phyloP scores from a whole-genome alignment of 2,113 vertebrate species.

The Lonchura striata region DNA sequence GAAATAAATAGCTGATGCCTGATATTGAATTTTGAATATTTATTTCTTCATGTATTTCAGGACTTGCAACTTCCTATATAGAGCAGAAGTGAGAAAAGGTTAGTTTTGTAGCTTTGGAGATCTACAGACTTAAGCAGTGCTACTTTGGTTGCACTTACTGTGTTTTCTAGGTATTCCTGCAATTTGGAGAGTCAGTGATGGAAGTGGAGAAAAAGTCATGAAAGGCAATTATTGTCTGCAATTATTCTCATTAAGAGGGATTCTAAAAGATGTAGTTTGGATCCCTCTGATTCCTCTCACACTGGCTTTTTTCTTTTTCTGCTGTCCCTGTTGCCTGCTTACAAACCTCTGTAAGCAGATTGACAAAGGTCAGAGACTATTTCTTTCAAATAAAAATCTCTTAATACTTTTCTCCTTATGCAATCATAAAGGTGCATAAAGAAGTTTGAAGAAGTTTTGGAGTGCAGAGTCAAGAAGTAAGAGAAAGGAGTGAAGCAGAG shows the following conservation, averaged over 20 bases:
- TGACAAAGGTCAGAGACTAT: neutral
- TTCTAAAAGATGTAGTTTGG: neutral
- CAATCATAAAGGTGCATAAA: rapidly evolving
- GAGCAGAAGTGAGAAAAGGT: neutral
- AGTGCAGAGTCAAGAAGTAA: neutral
- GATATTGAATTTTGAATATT: neutral
- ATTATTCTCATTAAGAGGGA: neutral
- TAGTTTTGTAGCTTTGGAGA: neutral
- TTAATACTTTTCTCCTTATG: neutral
- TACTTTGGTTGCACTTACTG: neutral
- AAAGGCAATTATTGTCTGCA: neutral
- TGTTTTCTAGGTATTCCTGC: neutral
- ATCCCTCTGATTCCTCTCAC: neutral
- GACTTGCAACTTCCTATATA: neutral
- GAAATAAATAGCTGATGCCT: neutral
- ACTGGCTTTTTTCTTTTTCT: neutral
- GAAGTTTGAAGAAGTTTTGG: neutral
- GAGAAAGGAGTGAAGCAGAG: neutral
- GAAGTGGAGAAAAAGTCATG: neutral
- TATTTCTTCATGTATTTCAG: neutral
- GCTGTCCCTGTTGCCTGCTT: neutral
- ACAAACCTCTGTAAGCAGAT: neutral
- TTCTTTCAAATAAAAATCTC: neutral
- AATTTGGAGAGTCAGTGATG: neutral
- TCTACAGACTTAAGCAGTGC: neutral